Base-by-base conservation (phyloP, 1,140 invertebrate genomes). In the Lordiphosa stackelbergi region DNA sequence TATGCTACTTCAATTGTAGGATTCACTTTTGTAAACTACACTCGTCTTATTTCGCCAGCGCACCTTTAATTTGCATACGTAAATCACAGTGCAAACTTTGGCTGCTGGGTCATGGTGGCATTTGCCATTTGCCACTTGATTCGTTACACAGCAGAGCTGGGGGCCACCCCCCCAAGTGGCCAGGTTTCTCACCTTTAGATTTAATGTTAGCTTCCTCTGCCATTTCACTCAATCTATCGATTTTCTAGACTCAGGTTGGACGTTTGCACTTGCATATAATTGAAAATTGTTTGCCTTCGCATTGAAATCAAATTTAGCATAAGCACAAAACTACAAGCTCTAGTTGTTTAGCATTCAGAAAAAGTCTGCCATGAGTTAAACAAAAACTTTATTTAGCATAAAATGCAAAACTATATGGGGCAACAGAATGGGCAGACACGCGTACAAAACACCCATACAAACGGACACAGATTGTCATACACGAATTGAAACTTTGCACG, bases 401-500 rank as follows among this genome's bases (percentile, higher is more conserved):
- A 68, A 48, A 55, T 60, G 37, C 46, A 51, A 49, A 65, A 65
- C 49, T 59, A 60, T 55, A 66, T 68, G 45, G 38, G 16, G 16
- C 19, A 53, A 47, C 45, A 41, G 68, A 60, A 54, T 55, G 35
- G 31, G 42, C 52, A 47, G 35, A 37, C 55, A 73, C 36, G 48
- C 52, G 68, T 42, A 65, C 72, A n/a, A 74, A 47, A 58, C 49
- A 62, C 51, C 46, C 38, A 35, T 13, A 52, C 11, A 19, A 10
- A 53, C 13, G 31, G 24, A 41, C 31, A 43, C 37, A 53, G 49
- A 68, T 46, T 63, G 60, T 42, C 61, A 54, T 68, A 69, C 49
- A 83, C 71, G 75, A 75, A 79, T 79, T 79, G 77, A 83, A 79
- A 79, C 77, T 79, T 81, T 79, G 65, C 60, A 61, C 63, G 68